Conservation (phyloP, 2,113 vertebrate species). For the Psammodynastes pulverulentus region DNA sequence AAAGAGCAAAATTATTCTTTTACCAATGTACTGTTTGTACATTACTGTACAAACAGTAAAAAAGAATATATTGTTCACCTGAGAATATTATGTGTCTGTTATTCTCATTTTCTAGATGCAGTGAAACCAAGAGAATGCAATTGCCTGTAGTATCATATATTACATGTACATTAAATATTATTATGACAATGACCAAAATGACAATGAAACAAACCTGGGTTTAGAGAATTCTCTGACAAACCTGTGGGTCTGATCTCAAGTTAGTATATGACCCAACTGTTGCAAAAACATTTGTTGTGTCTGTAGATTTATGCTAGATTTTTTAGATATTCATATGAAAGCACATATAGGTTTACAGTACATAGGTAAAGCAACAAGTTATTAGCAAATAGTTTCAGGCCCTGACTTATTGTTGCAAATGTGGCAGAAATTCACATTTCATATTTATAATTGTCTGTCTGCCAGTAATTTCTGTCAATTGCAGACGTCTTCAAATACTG, state of each 20-base stretch:
- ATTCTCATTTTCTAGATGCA: not conserved
- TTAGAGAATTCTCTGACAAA: not conserved
- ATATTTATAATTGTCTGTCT: not conserved
- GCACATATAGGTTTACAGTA: not conserved
- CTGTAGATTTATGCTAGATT: not conserved
- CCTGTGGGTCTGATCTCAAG: not conserved
- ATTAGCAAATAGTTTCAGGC: not conserved
- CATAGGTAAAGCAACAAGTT: not conserved
- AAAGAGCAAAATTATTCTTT: not conserved
- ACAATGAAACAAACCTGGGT: not conserved
- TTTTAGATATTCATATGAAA: not conserved
- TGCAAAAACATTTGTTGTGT: not conserved
- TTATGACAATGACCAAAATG: not conserved
- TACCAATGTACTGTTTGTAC: too few relatives aligned
- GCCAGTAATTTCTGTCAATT: not conserved
- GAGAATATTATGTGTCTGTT: not conserved
- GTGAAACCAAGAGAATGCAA: not conserved
- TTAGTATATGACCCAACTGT: not conserved
- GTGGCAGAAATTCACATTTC: not conserved
- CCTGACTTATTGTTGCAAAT: not conserved
- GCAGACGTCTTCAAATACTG: not conserved
- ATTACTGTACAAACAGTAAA: not conserved
- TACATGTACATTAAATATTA: not conserved
- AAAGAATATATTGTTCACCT: not conserved
- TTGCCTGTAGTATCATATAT: not conserved